Conservation (phyloP, 2,888 invertebrate genomes). For the Machimus atricapillus region DNA sequence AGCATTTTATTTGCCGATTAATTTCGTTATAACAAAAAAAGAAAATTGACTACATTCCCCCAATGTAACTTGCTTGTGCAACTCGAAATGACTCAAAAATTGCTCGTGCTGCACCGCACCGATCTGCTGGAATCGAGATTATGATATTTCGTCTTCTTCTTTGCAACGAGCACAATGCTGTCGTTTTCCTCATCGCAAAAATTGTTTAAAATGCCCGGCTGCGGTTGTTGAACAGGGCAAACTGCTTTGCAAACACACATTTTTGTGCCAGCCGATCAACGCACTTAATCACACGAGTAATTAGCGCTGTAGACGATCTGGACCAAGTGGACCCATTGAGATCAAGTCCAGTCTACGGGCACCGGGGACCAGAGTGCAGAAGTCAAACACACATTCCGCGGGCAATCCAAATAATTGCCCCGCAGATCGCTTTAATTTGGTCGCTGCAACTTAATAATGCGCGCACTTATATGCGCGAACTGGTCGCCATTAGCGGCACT, state of each 20-base stretch:
- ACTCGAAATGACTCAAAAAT: neutral
- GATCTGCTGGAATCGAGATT: neutral
- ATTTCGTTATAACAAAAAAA: neutral
- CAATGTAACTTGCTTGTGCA: neutral
- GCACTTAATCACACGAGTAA: conserved; percentile 31
- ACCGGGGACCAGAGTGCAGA: neutral
- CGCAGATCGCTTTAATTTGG: conserved; percentile 24
- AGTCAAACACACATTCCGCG: conserved; percentile 21
- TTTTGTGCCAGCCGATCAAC: neutral
- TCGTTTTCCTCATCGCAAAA: neutral
- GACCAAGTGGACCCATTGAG: conserved; percentile 19
- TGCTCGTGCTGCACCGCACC: neutral
- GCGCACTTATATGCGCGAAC: neutral
- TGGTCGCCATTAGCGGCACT: neutral
- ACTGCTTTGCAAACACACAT: conserved; percentile 21
- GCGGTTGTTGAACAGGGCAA: neutral
- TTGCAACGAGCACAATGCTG: neutral
- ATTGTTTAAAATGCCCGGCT: neutral
- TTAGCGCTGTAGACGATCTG: conserved; percentile 22
- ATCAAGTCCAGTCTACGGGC: conserved; percentile 4
- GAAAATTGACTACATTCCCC: neutral
- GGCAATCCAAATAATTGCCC: conserved; percentile 26
- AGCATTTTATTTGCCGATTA: neutral
- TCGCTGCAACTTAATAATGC: conserved; percentile 18
- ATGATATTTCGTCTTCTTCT: neutral